Evolutionary conservation across 2,888 invertebrate genomes (phyloP).

Genomic region (Pristionchus arcanus): DNA sequence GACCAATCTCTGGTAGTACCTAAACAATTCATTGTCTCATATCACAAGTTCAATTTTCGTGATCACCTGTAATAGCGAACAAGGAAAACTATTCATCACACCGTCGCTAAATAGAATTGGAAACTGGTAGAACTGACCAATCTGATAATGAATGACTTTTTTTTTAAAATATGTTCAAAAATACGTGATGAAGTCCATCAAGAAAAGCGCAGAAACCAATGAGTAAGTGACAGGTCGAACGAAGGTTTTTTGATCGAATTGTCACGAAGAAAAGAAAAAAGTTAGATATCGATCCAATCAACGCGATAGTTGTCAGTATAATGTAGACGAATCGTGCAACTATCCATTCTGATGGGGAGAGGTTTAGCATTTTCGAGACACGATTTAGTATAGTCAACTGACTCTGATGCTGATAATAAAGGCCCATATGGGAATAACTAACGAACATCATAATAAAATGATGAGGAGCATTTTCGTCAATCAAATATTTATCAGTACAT

Average conservation of each 20-base stretch:
- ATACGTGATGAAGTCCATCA: background rate
- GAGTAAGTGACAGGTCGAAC: constrained; percentile 8
- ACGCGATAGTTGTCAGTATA: background rate
- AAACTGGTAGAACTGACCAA: background rate
- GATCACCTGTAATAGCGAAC: background rate
- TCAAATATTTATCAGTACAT: background rate
- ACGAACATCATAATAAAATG: no score
- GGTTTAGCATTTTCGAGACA: background rate
- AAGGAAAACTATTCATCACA: background rate
- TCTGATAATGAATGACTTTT: background rate
- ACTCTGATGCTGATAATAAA: no score
- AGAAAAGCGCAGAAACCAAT: background rate
- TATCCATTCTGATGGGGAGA: background rate
- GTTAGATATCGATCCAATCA: background rate
- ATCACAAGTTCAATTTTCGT: background rate
- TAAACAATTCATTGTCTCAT: background rate
- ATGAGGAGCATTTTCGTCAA: no score
- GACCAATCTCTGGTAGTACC: background rate
- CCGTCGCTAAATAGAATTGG: background rate
- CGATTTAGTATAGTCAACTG: no score
- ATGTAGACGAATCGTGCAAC: background rate
- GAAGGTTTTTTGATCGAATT: background rate
- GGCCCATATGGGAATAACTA: no score
- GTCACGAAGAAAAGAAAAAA: background rate
- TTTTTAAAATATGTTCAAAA: background rate